Conservation (phyloP, 2,797 vertebrate species). For the Myripristis jacobus region DNA sequence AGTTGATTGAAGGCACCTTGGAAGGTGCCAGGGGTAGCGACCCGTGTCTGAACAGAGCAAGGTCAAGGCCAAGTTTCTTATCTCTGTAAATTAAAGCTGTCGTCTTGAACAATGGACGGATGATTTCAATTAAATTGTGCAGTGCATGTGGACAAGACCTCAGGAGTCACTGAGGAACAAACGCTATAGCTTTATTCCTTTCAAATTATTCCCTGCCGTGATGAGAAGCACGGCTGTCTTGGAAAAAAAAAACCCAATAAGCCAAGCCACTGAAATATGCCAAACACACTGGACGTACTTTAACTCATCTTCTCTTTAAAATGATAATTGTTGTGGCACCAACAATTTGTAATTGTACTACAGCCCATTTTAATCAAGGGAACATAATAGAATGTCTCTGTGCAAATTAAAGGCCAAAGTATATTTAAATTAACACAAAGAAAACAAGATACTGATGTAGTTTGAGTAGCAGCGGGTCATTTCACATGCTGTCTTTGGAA, state of each 20-base stretch:
- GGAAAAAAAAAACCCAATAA: slow-evolving; percentile 31
- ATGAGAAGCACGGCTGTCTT: slow-evolving; percentile 30
- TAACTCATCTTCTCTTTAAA: not conserved
- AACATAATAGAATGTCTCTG: no score
- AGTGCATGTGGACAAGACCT: slow-evolving; percentile 43
- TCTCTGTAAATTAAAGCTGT: slow-evolving; percentile 83
- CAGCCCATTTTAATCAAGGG: no score
- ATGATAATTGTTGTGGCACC: no score
- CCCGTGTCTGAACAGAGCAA: slow-evolving; percentile 72
- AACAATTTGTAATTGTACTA: no score
- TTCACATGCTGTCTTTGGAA: no score
- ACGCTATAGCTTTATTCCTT: slow-evolving; percentile 50
- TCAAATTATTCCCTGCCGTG: slow-evolving; percentile 32
- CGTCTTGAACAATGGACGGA: slow-evolving; percentile 74
- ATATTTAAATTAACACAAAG: no score
- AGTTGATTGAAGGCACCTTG: slow-evolving; percentile 64
- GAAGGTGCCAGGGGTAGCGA: slow-evolving; percentile 61
- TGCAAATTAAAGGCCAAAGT: no score
- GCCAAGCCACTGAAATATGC: not conserved
- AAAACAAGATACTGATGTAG: no score
- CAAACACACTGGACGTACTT: not conserved
- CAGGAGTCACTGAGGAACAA: slow-evolving; percentile 54
- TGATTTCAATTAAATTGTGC: slow-evolving; percentile 78
- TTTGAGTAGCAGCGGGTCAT: no score
- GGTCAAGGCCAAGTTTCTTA: slow-evolving; percentile 77